Evolutionary conservation across 2,113 vertebrate species (phyloP), one percentile per base, ranked within the genome.

Genomic region (Arothron firmamentum): DNA sequence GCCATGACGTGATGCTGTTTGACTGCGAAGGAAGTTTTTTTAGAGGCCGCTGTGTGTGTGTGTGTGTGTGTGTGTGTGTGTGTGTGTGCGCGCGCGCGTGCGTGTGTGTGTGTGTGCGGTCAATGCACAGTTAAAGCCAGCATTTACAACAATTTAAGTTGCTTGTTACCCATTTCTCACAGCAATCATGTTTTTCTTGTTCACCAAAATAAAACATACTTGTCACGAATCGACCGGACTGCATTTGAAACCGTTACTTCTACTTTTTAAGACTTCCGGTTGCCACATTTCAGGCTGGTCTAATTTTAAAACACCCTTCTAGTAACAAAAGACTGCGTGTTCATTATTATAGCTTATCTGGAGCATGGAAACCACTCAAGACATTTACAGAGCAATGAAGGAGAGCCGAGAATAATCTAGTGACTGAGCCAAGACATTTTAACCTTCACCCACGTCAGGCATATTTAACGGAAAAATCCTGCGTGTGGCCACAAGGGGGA

Each of bases 1-100:
- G 17, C 8, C 16, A 52, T 84, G 70, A 87, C 67, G 74, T 56
- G 41, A 67, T 21, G 54, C 45, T 18, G 54, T 57, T 75, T 71
- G 64, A 72, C 65, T 47, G 64, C 67, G 12, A 56, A 23, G 31
- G 23, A 19, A 43, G 61, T 54, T 60, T 59, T 31, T 38, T 38
- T 38, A 38, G 21, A 34, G 38, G 20, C n/a, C n/a, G n/a, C n/a
- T n/a, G n/a, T n/a, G n/a, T n/a, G n/a, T n/a, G n/a, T n/a, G n/a
- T n/a, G n/a, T n/a, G n/a, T n/a, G n/a, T n/a, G n/a, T n/a, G n/a
- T n/a, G n/a, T n/a, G n/a, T n/a, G n/a, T n/a, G n/a, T n/a, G n/a
- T n/a, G n/a, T n/a, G n/a, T n/a, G n/a, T n/a, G n/a, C n/a, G n/a
- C n/a, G n/a, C n/a, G n/a, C n/a, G n/a, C n/a, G n/a, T n/a, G n/a